Evolutionary conservation across 2,888 invertebrate species (phyloP), one percentile per base, ranked within the genome.

Genomic region (Dilophus febrilis): DNA sequence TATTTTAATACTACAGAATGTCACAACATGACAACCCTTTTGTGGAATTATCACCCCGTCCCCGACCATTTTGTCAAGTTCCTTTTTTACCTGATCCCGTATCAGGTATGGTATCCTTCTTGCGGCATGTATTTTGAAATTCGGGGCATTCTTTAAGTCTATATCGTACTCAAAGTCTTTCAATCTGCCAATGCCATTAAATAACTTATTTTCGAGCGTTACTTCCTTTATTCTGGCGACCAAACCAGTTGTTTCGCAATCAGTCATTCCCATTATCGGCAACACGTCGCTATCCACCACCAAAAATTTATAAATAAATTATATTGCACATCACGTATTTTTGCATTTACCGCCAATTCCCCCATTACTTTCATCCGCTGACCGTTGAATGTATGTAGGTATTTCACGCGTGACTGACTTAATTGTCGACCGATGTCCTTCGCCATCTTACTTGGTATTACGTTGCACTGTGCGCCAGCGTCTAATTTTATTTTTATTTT

Each of bases 21-120:
- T n/a, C n/a, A n/a, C n/a, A n/a, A n/a, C n/a, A n/a, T n/a, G n/a
- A n/a, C n/a, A n/a, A n/a, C n/a, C n/a, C 16, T 37, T 45, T 6
- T 46, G 45, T 18, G 29, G 40, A 32, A 41, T 36, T 12, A 46
- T 42, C 12, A 46, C 44, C 13, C 40, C 45, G 18, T 38, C 32
- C 27, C 34, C 10, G 30, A 45, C 37, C 43, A 44, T 42, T n/a
- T 40, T 44, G 14, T 45, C 40, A 12, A 47, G 28, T 34, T 46
- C 42, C 5, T 14, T n/a, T 38, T 48, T 49, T 8, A 49, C 47
- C 17, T 44, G 33, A 8, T 44, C 40, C 38, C 39, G 34, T 18
- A 46, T 45, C 28, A 44, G 40, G 40, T 45, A 46, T 10, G 46
- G 42, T n/a, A 47, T 37, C 19, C 39, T 39, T 33, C 47, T 43